Conservation (phyloP, 2,797 vertebrate species). For the Enteromius argenteus region DNA sequence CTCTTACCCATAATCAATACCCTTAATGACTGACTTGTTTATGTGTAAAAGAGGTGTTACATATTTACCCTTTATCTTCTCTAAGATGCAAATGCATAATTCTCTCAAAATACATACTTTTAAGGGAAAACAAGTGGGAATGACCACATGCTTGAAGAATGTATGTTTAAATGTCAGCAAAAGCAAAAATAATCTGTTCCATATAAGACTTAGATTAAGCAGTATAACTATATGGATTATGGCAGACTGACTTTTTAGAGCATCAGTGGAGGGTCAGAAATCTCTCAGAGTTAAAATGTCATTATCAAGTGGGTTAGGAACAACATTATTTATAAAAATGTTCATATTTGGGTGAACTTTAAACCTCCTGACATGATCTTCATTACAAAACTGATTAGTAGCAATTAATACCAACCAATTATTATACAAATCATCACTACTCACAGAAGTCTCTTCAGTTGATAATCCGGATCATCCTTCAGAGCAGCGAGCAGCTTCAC, state of each 20-base stretch:
- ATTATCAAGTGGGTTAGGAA: not conserved
- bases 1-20: not conserved
- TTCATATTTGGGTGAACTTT: not conserved
- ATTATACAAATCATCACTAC: slow-evolving; percentile 4
- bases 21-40: not conserved
- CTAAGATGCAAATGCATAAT: not conserved
- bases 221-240: not conserved
- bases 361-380: not conserved
- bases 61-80: not conserved
- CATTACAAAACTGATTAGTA: not conserved
- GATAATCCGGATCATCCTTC: not conserved
- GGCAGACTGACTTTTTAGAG: not conserved
- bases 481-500: not conserved
- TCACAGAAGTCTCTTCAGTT: not conserved
- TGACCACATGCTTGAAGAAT: not conserved
- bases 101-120: not conserved
- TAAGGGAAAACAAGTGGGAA: not conserved
- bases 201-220: not conserved
- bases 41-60: not conserved
- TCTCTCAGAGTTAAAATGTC: not conserved
- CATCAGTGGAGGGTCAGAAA: not conserved
- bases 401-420: not conserved
- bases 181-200: not conserved
- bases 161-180: not conserved
- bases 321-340: not conserved